phyloP scores from a whole-genome alignment of 2,113 vertebrate species.

The Motacilla tschutschensis region DNA sequence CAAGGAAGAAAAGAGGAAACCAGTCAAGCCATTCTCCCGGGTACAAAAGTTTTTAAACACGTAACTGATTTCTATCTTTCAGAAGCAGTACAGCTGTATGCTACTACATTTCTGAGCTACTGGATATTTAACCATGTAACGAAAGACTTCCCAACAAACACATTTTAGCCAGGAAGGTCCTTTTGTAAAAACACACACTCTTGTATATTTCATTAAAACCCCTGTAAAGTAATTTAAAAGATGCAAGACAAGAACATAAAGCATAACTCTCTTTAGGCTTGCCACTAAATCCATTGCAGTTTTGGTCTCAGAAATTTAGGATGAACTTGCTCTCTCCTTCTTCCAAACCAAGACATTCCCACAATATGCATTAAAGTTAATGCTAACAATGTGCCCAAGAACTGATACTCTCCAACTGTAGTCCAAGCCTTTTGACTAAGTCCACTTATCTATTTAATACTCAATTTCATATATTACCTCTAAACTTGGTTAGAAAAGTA shows the following conservation, averaged over 20 bases:
- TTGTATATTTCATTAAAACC: constrained; percentile 49
- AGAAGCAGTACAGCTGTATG: constrained; percentile 75
- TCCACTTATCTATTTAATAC: constrained; percentile 65
- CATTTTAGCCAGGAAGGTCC: constrained; percentile 54
- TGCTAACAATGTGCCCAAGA: constrained; percentile 55
- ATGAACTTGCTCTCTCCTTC: constrained; percentile 24
- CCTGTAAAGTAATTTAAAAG: constrained; percentile 36
- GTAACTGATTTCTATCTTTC: constrained; percentile 66
- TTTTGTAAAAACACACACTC: constrained; percentile 9
- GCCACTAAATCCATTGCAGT: constrained; percentile 6
- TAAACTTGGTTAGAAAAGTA: constrained; percentile 79
- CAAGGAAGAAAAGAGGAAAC: constrained; percentile 71
- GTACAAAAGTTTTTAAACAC: constrained; percentile 73
- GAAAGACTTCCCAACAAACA: constrained; percentile 66
- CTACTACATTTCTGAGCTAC: constrained; percentile 53
- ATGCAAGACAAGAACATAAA: constrained; percentile 60
- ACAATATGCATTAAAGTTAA: constrained; percentile 60
- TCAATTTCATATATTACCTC: constrained; percentile 67
- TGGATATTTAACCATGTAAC: constrained; percentile 67
- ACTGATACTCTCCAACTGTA: constrained; percentile 61
- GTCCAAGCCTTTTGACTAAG: constrained; percentile 63
- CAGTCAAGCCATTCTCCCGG: constrained; percentile 69
- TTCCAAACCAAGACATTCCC: constrained; percentile 34
- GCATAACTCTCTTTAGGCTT: constrained; percentile 11
- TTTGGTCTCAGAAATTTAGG: constrained; percentile 26